A percentile compares a stretch with the other conserved stretches of the same genome.
phyloP scores from a whole-genome alignment of 2,888 invertebrate genomes.

The Dioctria rufipes region DNA sequence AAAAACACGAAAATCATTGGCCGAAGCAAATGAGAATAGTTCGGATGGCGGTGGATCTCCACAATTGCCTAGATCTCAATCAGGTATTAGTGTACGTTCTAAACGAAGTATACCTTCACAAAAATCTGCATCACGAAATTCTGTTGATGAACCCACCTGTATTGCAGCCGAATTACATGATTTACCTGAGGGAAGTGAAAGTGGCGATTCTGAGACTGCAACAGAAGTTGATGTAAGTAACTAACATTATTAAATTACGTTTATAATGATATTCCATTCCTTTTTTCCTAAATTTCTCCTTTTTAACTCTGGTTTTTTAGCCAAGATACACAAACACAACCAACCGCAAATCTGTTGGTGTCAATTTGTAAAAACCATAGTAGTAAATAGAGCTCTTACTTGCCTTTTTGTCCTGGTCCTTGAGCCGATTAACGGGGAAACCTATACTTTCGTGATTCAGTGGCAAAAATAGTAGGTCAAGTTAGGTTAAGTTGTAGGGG shows the following conservation, averaged over 20 bases:
- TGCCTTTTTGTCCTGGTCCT: too few species aligned
- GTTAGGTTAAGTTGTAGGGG: too few species aligned
- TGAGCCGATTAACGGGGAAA: too few species aligned
- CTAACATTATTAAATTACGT: neutral
- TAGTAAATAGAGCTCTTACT: neutral
- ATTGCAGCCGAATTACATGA: conserved; percentile 73
- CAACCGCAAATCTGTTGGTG: neutral
- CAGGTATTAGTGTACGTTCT: conserved; percentile 74
- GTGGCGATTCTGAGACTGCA: conserved; percentile 78
- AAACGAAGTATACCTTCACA: conserved; percentile 73
- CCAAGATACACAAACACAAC: too few species aligned
- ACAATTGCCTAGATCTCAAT: conserved; percentile 72
- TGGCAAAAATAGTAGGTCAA: too few species aligned
- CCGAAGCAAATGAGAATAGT: conserved; percentile 64
- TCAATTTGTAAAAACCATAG: neutral
- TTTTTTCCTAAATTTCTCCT: too few species aligned
- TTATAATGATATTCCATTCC: neutral
- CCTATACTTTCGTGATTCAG: too few species aligned
- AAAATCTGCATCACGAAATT: conserved; percentile 73
- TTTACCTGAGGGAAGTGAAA: conserved; percentile 75
- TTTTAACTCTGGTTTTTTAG: too few species aligned
- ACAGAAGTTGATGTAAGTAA: conserved; percentile 80
- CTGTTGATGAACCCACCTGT: conserved; percentile 72
- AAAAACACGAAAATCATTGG: conserved; percentile 70
- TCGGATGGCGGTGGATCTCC: conserved; percentile 67